phyloP scores from a whole-genome alignment of 2,888 invertebrate genomes.

The Cerastis leucographa region DNA sequence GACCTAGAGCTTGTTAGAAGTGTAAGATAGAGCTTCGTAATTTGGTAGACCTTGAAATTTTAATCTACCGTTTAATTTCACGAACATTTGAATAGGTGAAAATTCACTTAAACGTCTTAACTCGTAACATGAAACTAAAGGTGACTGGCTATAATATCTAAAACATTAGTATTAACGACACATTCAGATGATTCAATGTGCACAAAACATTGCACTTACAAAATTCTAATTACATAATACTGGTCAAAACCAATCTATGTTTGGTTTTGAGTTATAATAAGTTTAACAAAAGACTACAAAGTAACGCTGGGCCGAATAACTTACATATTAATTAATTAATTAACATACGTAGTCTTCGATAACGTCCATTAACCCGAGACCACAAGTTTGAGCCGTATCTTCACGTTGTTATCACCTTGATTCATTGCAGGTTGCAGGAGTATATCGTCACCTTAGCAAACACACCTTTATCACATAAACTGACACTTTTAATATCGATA shows the following conservation, averaged over 20 bases:
- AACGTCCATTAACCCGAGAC: slow-evolving; percentile 89
- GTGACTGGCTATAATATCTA: slow-evolving; percentile 83
- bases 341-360: slow-evolving; percentile 87
- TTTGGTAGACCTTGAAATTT: slow-evolving; percentile 52
- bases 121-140: slow-evolving; percentile 73
- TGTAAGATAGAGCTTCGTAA: slow-evolving; percentile 65
- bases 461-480: slow-evolving; percentile 68
- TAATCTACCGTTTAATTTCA: slow-evolving; percentile 45
- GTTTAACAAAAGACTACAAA: slow-evolving; percentile 73
- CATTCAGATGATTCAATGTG: slow-evolving; percentile 63
- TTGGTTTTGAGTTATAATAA: slow-evolving; percentile 78
- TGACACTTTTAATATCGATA: slow-evolving; percentile 67
- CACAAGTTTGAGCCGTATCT: slow-evolving; percentile 87
- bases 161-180: slow-evolving; percentile 68
- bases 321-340: slow-evolving; percentile 74
- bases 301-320: slow-evolving; percentile 86
- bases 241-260: slow-evolving; percentile 82
- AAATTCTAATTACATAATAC: slow-evolving; percentile 63
- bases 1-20: slow-evolving; percentile 63
- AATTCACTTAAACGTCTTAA: slow-evolving; percentile 61
- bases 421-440: slow-evolving; percentile 86
- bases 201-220: slow-evolving; percentile 59
- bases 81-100: slow-evolving; percentile 56
- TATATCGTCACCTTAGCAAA: slow-evolving; percentile 76
- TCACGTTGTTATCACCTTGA: slow-evolving; percentile 80